Evolutionary conservation across 1,140 invertebrate species (phyloP).

Genomic region (Stegodyphus dumicola): DNA sequence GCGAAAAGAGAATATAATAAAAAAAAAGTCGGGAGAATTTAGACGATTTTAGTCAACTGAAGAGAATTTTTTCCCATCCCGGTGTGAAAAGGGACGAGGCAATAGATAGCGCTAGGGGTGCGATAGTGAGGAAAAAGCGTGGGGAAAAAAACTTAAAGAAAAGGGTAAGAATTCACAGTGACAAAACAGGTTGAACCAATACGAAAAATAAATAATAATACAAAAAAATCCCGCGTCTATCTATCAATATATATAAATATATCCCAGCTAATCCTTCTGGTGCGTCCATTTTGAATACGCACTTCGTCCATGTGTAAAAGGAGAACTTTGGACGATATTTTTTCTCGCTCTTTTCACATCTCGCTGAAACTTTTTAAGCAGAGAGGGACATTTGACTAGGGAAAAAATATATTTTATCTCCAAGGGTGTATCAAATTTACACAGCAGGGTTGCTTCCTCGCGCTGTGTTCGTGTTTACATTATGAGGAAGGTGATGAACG

Average conservation of each 20-base stretch:
- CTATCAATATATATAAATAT: slow-evolving; percentile 37
- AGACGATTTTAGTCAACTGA: slow-evolving; percentile 57
- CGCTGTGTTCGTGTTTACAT: slow-evolving; percentile 2
- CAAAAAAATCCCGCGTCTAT: not conserved
- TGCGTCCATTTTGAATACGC: slow-evolving; percentile 47
- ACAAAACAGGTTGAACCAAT: slow-evolving; percentile 39
- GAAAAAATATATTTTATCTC: not conserved
- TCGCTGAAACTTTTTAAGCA: not conserved
- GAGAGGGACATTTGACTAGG: not conserved
- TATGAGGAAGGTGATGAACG: not conserved
- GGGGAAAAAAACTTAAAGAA: not conserved
- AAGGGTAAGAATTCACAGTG: not conserved
- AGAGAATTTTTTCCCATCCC: slow-evolving; percentile 1
- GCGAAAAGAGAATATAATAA: slow-evolving; percentile 35
- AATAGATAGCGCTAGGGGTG: slow-evolving; percentile 5
- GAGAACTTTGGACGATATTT: slow-evolving; percentile 37
- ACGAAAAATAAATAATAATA: not conserved
- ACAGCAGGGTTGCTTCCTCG: not conserved
- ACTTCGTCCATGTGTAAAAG: slow-evolving; percentile 40
- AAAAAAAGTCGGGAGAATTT: slow-evolving; percentile 25
- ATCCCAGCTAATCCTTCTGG: slow-evolving; percentile 36
- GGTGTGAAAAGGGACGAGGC: not conserved
- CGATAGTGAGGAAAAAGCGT: not conserved
- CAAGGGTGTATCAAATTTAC: slow-evolving; percentile 6
- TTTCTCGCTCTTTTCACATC: slow-evolving; percentile 9